Evolutionary conservation across 2,113 vertebrate species (phyloP), one percentile per base, ranked within the genome.

Genomic region (Pygoscelis antarcticus): DNA sequence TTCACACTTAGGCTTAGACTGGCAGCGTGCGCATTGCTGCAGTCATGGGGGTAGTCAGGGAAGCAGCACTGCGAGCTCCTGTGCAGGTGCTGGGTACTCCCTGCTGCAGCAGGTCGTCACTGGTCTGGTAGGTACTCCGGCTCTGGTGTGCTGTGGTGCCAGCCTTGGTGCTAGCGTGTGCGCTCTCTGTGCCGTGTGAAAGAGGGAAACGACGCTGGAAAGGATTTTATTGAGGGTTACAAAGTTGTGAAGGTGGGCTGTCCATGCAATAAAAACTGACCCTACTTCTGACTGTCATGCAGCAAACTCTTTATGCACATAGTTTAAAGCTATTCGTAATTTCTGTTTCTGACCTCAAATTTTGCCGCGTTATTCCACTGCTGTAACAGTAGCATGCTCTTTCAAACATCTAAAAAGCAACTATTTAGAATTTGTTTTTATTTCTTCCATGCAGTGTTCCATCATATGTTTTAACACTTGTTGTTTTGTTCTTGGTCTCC

Each of bases 1-100:
- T 71, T 49, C 9, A 60, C 32, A 2, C 29, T 11, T 40, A 13
- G 29, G 40, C 13, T n/a, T 57, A 23, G 16, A 7, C 32, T 20
- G 22, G 21, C 44, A 16, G 16, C 0, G 2, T 14, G 20, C 10
- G 6, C 6, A 2, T 61, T 13, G 20, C 46, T 38, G 38, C 0
- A 0, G 13, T 32, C 2, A 1, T 27, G 32, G 36, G 34, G 14
- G 8, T 10, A 13, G 19, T 23, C 10, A 23, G 57, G 80, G 44
- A 17, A 49, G 26, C 19, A 11, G 13, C 42, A 8, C 26, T 1
- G 10, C 0, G 6, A 49, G 26, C 44, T 47, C 11, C 18, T 3
- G 6, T 5, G 29, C 14, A 6, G 40, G 22, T 25, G 29, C 34
- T 38, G 44, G n/a, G n/a, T 19, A 2, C 26, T 58, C 8, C 38